A percentile compares a stretch with the other conserved stretches of the same genome.
phyloP scores from a whole-genome alignment of 2,888 invertebrate genomes.

The Melanchra persicariae region DNA sequence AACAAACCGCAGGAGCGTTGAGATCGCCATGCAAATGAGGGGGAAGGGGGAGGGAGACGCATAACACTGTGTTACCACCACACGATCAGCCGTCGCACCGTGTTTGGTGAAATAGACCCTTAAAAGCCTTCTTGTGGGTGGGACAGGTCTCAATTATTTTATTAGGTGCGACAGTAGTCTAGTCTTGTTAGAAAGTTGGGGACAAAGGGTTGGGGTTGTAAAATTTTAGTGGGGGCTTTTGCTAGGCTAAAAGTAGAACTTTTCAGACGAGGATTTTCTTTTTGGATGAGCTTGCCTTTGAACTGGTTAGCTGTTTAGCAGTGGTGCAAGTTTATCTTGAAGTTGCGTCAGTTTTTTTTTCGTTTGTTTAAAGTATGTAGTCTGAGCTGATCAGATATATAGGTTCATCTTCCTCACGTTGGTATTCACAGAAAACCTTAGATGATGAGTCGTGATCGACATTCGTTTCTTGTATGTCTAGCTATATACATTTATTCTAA shows the following conservation, averaged over 20 bases:
- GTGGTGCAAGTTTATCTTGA: too few relatives aligned
- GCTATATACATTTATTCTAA: too few relatives aligned
- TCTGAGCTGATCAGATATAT: too few relatives aligned
- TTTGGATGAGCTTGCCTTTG: not conserved
- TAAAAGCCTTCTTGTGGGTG: conserved; percentile 40
- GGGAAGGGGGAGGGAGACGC: conserved; percentile 26
- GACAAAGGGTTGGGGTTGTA: not conserved
- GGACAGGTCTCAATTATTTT: conserved; percentile 28
- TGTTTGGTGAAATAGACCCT: conserved; percentile 37
- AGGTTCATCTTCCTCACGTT: too few relatives aligned
- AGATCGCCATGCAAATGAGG: conserved; percentile 75
- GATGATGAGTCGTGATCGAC: too few relatives aligned
- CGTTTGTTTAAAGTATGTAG: too few relatives aligned
- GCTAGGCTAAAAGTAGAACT: not conserved
- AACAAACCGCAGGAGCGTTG: conserved; percentile 83
- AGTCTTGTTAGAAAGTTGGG: conserved; percentile 4
- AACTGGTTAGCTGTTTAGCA: too few relatives aligned
- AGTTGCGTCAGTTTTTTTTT: too few relatives aligned
- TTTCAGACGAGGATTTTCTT: not conserved
- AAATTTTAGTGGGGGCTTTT: not conserved
- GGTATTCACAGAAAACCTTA: too few relatives aligned
- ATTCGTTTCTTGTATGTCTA: too few relatives aligned
- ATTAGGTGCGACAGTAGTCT: conserved; percentile 18
- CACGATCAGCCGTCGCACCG: conserved; percentile 34
- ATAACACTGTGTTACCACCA: conserved; percentile 53